Base-by-base conservation (phyloP, 2,888 invertebrate genomes). In the Monochamus alternatus region DNA sequence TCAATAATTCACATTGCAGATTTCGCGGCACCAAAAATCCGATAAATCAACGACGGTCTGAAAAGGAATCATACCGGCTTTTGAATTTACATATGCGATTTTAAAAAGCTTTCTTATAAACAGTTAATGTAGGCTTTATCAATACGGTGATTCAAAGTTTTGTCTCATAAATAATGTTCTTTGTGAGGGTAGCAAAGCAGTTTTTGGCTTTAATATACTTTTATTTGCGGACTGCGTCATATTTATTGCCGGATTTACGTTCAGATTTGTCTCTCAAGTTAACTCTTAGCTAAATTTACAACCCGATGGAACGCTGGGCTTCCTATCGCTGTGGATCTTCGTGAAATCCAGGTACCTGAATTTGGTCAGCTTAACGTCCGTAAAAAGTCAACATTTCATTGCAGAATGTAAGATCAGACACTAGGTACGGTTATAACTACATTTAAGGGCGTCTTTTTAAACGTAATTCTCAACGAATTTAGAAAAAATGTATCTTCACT, bases 91-190 rank as follows among this genome's bases (percentile, higher is more conserved):
- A 63, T 71, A 69, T 60, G 63, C 69, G 51, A 73, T 65, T 74
- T 71, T 75, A 71, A 75, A 78, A 74, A 75, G 70, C 66, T 64
- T 73, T 67, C 65, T 76, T 75, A 73, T 64, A 68, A 47, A 75
- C 73, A 80, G 78, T 78, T 76, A 76, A 78, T 79, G 75, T 64
- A 63, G 55, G 63, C 73, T 69, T 66, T 76, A 68, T 75, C 75
- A 74, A 75, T 75, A 67, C 64, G 70, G 14, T 73, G 75, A 75
- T 74, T 72, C 74, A 74, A 64, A 59, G 69, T 73, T 78, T 76
- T 68, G 67, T 67, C 70, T 77, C 75, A 66, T 79, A 77, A 79
- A 77, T 79, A 75, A 77, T 55, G 60, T 47, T 62, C 64, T 77
- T 73, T 73, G 69, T 70, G 55, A 62, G 67, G 63, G 72, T 68